phyloP scores from a whole-genome alignment of 2,888 invertebrate genomes.

The Epistrophe eligans region DNA sequence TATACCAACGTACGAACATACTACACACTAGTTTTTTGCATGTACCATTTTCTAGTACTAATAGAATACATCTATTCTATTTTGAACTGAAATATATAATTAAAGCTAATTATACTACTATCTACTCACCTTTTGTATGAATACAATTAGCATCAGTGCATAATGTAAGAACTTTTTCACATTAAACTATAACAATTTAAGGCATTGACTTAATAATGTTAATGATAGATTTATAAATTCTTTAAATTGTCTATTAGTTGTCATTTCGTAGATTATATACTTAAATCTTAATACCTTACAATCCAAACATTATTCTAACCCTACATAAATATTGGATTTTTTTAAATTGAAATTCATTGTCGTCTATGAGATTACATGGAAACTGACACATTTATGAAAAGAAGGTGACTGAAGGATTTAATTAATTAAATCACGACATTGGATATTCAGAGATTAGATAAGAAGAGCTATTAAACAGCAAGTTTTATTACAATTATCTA shows the following conservation, averaged over 20 bases:
- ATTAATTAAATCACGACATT: neutral
- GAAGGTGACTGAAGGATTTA: neutral
- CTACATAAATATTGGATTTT: no score
- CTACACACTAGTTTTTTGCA: no score
- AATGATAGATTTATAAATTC: no score
- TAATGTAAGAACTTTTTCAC: no score
- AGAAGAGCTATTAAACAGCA: neutral
- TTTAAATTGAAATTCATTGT: no score
- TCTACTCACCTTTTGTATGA: neutral
- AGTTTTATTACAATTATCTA: neutral
- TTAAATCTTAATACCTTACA: neutral
- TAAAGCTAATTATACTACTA: no score
- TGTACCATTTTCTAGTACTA: no score
- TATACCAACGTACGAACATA: no score
- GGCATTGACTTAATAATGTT: no score
- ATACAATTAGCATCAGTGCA: neutral
- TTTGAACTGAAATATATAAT: no score
- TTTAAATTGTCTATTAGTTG: neutral
- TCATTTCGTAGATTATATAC: neutral
- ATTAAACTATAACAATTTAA: no score
- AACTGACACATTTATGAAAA: neutral
- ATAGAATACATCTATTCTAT: no score
- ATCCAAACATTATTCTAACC: neutral
- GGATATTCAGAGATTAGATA: neutral
- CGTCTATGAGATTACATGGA: neutral